Base-by-base conservation (phyloP, 2,888 invertebrate genomes). In the Philhelius pedissequus region DNA sequence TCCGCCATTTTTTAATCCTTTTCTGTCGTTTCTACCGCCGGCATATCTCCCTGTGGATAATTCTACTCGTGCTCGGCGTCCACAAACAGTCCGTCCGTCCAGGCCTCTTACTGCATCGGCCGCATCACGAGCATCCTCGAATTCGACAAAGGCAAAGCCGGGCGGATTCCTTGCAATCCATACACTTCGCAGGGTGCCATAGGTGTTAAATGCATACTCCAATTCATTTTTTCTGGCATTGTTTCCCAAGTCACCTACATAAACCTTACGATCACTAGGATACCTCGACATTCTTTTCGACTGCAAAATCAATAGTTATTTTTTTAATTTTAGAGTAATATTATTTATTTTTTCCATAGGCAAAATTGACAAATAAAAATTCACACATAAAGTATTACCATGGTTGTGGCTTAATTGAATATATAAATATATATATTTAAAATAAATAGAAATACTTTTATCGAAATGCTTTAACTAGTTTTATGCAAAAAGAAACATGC, bases 141-240 rank as follows among this genome's bases (percentile, higher is more conserved):
- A 98, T 91, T 98, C 97, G 2, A 98, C 97, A 92, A 98, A 98
- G 7, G 97, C 98, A 92, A 98, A 98, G 68, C 98, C 98, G 76
- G 98, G 98, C 11, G 91, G 91, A 91, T 98, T 98, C 87, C 98
- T 94, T 0, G 98, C 98, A n/a, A 99, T 98, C 98, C 98, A 99
- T 54, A 98, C 98, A 92, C 97, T 98, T 88, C 97, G 94, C 88
- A 98, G 92, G 1, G 97, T 96, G 11, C 98, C 98, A 90, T 97
- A 98, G 89, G 97, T 96, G 79, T 96, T 95, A 92, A 98, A 99
- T 15, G 97, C 96, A 91, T 97, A 96, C 92, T 98, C 98, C 74
- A 97, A 93, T 92, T 98, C 98, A 89, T 97, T 96, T 92, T 98
- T 97, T 81, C 97, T 96, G 35, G 98, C 98, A 89, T 94, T 96